Percentiles rank a stretch among this genome's conserved stretches.
Evolutionary conservation across 2,113 vertebrate species (phyloP).

Genomic region (Ameiurus melas): DNA sequence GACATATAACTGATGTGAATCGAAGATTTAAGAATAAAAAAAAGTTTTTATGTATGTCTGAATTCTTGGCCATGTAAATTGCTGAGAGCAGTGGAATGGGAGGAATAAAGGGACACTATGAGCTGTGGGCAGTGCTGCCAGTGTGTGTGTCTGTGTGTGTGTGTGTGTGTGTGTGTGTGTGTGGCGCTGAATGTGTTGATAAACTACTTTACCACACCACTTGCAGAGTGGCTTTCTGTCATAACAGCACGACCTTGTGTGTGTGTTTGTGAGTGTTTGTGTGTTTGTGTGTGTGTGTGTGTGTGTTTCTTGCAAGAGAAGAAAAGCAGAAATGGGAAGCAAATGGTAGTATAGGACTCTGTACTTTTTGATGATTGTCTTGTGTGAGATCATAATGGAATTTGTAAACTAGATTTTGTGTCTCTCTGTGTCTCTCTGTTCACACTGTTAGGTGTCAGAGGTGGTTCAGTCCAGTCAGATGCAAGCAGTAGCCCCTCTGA

Average conservation of each 20-base stretch:
- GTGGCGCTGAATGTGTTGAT: slow-evolving; percentile 82
- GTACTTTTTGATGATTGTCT: background rate
- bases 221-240: slow-evolving; percentile 35
- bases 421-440: background rate
- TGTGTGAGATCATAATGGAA: slow-evolving; percentile 20
- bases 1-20: background rate
- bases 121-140: background rate
- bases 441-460: slow-evolving; percentile 64
- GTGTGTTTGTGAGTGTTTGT: slow-evolving; percentile 30
- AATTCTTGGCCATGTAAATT: slow-evolving; percentile 72
- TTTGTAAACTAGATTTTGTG: slow-evolving; percentile 36
- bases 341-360: slow-evolving; percentile 7
- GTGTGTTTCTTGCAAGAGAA: slow-evolving; percentile 8
- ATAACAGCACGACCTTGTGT: slow-evolving; percentile 39
- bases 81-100: slow-evolving; percentile 73
- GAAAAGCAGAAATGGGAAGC: slow-evolving; percentile 14
- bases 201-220: slow-evolving; percentile 78
- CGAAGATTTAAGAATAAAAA: background rate
- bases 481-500: slow-evolving; percentile 83
- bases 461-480: slow-evolving; percentile 78
- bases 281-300: slow-evolving; percentile 12
- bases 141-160: slow-evolving; percentile 66
- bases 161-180: slow-evolving; percentile 72
- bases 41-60: background rate
- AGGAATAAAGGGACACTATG: slow-evolving; percentile 29